Conservation (phyloP, 35 echinoderm and acorn worm genomes). For the Ophiothrix spiculata region DNA sequence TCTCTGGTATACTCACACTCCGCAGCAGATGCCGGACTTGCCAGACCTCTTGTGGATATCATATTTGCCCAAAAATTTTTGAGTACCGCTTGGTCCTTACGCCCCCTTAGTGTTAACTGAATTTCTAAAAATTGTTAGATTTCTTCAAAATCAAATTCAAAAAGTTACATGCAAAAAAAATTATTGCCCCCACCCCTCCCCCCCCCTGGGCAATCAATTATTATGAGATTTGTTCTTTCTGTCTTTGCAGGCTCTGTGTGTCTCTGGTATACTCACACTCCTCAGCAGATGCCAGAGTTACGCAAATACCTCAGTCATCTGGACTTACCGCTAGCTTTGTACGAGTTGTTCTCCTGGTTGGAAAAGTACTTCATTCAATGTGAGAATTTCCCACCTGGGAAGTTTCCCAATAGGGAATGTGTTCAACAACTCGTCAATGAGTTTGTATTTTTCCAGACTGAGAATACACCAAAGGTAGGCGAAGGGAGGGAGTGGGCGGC, state of each 20-base stretch:
- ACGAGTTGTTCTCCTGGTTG: slow-evolving; percentile 62
- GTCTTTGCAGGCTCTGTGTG: slow-evolving; percentile 29
- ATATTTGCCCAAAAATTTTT: no score
- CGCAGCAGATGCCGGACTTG: slow-evolving; percentile 54
- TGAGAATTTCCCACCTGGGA: slow-evolving; percentile 86
- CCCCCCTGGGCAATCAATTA: no score
- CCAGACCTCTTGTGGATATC: no score
- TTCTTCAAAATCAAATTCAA: no score
- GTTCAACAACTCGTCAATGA: slow-evolving; percentile 61
- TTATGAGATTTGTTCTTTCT: no score
- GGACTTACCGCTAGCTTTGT: slow-evolving; percentile 68
- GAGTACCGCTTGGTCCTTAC: no score
- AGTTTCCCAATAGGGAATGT: slow-evolving; percentile 80
- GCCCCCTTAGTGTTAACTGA: no score
- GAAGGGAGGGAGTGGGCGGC: no score
- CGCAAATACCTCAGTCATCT: slow-evolving; percentile 48
- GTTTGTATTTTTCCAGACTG: slow-evolving; percentile 71
- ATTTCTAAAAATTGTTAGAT: no score
- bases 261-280: slow-evolving; percentile 83
- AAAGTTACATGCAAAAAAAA: no score
- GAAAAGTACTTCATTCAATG: slow-evolving; percentile 78
- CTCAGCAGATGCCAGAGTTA: slow-evolving; percentile 55
- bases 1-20: slow-evolving; percentile 83
- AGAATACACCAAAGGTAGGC: slow-evolving; percentile 1
- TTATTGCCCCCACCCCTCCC: no score